phyloP scores from a whole-genome alignment of 53 echinoderm and acorn worm genomes.

The Luidia sarsii region DNA sequence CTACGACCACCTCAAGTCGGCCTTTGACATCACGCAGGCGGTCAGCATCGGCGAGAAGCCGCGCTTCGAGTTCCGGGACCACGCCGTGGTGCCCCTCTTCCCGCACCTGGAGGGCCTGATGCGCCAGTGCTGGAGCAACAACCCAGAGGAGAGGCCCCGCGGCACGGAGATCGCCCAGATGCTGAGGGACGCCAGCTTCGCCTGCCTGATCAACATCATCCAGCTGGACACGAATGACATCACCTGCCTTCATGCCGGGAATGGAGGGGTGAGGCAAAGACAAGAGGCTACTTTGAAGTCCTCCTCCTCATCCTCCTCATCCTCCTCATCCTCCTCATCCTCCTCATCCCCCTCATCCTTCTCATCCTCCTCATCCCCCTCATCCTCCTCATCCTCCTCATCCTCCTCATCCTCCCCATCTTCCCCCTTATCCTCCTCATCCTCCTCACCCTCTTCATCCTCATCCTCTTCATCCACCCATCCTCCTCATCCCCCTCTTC shows the following conservation, averaged over 20 bases:
- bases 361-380: too few relatives aligned
- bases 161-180: slow-evolving; percentile 34
- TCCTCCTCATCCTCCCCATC: too few relatives aligned
- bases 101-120: slow-evolving; percentile 68
- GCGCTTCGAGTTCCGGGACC: slow-evolving; percentile 67
- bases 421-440: too few relatives aligned
- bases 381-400: too few relatives aligned
- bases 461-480: too few relatives aligned
- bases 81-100: slow-evolving; percentile 53
- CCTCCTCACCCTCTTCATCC: too few relatives aligned
- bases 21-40: slow-evolving; percentile 58
- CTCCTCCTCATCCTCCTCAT: too few relatives aligned
- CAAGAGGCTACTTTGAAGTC: too few relatives aligned
- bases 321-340: too few relatives aligned
- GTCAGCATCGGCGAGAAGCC: slow-evolving; percentile 68
- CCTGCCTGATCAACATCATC: slow-evolving; percentile 55
- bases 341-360: too few relatives aligned
- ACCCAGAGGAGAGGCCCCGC: slow-evolving; percentile 58
- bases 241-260: slow-evolving; percentile 11
- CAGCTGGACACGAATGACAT: slow-evolving; percentile 23
- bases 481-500: too few relatives aligned
- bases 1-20: slow-evolving; percentile 59
- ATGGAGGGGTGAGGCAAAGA: neutral
- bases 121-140: slow-evolving; percentile 70
- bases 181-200: slow-evolving; percentile 56